These are phyloP conservation scores for Cordylochernes scorpioides DNA, from an alignment of 2,888 invertebrate genomes.

Conservation along the genomic window DNA sequence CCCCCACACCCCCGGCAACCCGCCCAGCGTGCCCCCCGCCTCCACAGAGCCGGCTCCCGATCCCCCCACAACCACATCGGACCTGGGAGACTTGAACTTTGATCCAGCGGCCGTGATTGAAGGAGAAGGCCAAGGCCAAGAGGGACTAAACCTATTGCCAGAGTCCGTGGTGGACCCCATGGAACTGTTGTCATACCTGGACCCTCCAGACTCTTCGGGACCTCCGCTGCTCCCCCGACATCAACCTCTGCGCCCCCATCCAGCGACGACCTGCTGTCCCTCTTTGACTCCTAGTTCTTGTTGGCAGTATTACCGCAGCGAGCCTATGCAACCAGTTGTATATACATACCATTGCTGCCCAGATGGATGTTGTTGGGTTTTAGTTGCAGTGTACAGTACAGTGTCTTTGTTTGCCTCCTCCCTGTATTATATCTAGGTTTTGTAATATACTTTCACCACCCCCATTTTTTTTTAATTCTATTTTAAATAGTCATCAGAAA, in stretches of 20 bases:
- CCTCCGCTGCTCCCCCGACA: constrained; percentile 24
- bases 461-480: no score
- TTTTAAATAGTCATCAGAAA: no score
- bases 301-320: no score
- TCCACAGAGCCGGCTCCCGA: constrained; percentile 9
- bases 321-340: no score
- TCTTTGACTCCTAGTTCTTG: constrained; percentile 36
- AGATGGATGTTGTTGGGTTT: no score
- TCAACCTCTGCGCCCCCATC: constrained; percentile 5
- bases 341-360: no score
- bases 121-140: constrained; percentile 53
- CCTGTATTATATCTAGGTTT: no score
- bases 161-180: constrained; percentile 76
- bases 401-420: no score
- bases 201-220: constrained; percentile 49
- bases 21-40: constrained; percentile 11
- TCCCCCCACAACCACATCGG: no score
- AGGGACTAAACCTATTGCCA: constrained; percentile 63
- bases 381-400: no score
- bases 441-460: no score
- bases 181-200: constrained; percentile 76
- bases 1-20: constrained; percentile 35
- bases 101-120: constrained; percentile 78
- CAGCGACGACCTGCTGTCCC: constrained; percentile 44
- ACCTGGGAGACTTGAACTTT: constrained; percentile 46